Base-by-base conservation (phyloP, 2,888 invertebrate species). In the Amphipoea lucens region DNA sequence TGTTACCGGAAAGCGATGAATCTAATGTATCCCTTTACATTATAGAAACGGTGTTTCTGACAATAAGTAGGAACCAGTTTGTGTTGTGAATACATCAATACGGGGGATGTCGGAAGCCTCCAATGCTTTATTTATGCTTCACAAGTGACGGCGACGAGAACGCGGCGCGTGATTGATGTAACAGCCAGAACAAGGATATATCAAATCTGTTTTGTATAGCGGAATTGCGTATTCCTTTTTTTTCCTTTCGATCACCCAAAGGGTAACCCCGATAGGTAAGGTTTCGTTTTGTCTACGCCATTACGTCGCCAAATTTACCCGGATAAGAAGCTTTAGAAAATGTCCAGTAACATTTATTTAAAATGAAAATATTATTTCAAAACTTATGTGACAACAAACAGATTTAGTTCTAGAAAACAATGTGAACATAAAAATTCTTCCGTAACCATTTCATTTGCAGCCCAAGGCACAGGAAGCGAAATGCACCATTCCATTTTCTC, bases 401-500 rank as follows among this genome's bases (percentile, higher is more conserved):
- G 84, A 83, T 88, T 85, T 90, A 90, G 85, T 89, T 88, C 85
- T 89, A 90, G 84, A 91, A 91, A 91, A 93, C 91, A 93, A 92
- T 90, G 91, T 89, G 88, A 91, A 92, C 90, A 90, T 93, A 92
- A 93, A 94, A 95, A 94, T 93, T 91, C 89, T 92, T 92, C 90
- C 89, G 92, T 93, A 93, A 94, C 93, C 93, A 93, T 95, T 96
- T 95, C 94, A 95, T 95, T 94, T 93, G 93, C 93, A 93, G 94
- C 95, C 95, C 94, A 94, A 95, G 95, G 96, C 95, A 91, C 92
- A 94, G 95, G 93, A 94, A 94, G 92, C 93, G 92, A 93, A 95
- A 95, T 96, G 94, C 95, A 94, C 93, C 92, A 94, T 95, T 95
- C 95, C 94, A 95, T 96, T 96, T 95, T 95, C 95, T 95, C 94